These are phyloP conservation scores for Sciurus carolinensis DNA, from an alignment of 2,797 vertebrate genomes.

Conservation along the genomic window DNA sequence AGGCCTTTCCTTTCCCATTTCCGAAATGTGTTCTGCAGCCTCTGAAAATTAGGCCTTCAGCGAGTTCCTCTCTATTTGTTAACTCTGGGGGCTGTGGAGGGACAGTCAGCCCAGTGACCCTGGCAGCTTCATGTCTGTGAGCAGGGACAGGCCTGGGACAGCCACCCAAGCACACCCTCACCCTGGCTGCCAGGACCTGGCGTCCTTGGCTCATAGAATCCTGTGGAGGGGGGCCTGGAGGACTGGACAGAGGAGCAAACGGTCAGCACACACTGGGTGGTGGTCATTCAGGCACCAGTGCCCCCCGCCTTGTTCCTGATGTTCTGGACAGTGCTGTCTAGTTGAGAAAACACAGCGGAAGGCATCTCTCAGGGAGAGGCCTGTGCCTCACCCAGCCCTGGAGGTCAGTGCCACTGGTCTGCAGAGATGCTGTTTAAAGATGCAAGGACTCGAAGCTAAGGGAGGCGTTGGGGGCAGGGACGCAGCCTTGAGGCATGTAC, in stretches of 20 bases:
- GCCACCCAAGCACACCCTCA: too few relatives aligned
- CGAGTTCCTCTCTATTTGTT: background rate
- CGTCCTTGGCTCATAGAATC: too few relatives aligned
- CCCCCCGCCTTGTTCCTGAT: background rate
- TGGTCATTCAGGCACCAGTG: accelerated
- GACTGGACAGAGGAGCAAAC: background rate
- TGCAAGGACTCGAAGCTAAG: background rate
- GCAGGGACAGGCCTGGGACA: too few relatives aligned
- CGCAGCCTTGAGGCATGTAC: too few relatives aligned
- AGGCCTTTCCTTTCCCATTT: background rate
- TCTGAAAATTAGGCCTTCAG: conserved; percentile 20
- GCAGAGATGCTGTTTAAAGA: too few relatives aligned
- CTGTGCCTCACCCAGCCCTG: too few relatives aligned
- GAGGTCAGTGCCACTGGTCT: background rate
- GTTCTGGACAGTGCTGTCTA: accelerated
- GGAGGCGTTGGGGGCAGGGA: background rate
- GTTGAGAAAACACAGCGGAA: too few relatives aligned
- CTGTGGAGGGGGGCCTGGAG: too few relatives aligned
- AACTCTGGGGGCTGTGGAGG: background rate
- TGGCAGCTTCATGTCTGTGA: too few relatives aligned
- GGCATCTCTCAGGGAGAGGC: accelerated
- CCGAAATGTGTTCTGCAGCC: conserved; percentile 35
- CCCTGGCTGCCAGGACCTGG: too few relatives aligned
- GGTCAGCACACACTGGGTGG: accelerated
- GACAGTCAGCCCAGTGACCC: too few relatives aligned